phyloP scores from a whole-genome alignment of 2,113 vertebrate species.

The Lophochroa leadbeateri region DNA sequence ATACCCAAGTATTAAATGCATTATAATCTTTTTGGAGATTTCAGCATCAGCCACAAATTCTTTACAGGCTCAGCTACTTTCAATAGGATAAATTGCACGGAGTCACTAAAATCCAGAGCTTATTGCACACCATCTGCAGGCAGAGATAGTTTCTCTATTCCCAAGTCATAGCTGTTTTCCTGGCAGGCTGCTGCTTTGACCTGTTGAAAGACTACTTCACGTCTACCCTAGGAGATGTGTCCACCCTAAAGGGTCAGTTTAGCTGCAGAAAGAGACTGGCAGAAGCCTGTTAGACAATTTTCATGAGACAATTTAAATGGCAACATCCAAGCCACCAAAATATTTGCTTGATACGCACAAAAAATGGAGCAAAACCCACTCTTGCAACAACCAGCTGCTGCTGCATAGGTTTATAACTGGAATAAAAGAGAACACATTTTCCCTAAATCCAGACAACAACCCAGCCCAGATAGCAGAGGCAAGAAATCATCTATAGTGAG shows the following conservation, averaged over 20 bases:
- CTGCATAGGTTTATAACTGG: background rate
- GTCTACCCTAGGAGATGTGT: background rate
- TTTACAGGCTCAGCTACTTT: constrained; percentile 26
- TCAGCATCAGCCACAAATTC: background rate
- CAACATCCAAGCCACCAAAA: background rate
- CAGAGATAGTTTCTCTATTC: background rate
- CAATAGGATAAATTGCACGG: background rate
- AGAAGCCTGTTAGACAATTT: background rate
- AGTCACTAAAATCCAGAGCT: constrained; percentile 14
- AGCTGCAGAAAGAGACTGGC: background rate
- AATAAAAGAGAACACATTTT: constrained; percentile 15
- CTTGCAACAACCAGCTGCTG: background rate
- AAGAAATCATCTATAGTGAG: constrained; percentile 31
- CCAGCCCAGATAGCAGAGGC: background rate
- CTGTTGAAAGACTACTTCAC: background rate
- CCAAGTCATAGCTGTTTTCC: background rate
- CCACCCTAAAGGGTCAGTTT: background rate
- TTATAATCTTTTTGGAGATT: background rate
- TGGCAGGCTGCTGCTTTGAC: constrained; percentile 9
- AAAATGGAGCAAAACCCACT: background rate
- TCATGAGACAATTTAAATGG: background rate
- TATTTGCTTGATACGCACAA: background rate
- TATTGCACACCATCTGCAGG: constrained; percentile 22
- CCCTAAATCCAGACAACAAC: background rate
- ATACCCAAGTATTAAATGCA: background rate